Conservation (phyloP, 2,113 vertebrate species). For the Heloderma charlesbogerti region DNA sequence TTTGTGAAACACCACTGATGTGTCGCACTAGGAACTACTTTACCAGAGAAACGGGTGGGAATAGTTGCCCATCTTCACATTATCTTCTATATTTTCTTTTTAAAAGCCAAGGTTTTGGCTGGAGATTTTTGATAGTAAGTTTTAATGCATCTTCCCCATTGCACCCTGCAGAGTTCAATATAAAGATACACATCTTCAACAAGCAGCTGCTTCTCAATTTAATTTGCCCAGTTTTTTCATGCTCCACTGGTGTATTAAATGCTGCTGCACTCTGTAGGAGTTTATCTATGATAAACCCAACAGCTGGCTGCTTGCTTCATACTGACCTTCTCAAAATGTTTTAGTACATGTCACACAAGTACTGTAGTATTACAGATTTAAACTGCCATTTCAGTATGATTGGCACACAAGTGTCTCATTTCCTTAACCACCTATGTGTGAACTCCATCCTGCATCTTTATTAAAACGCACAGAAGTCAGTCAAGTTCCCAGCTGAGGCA, state of each 20-base stretch:
- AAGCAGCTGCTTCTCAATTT: slow-evolving; percentile 91
- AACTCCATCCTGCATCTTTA: slow-evolving; percentile 66
- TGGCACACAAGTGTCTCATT: slow-evolving; percentile 68
- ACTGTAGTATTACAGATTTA: slow-evolving; percentile 66
- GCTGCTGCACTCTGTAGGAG: slow-evolving; percentile 85
- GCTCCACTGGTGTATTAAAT: slow-evolving; percentile 97
- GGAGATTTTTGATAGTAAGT: slow-evolving; percentile 69
- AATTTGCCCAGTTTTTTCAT: slow-evolving; percentile 94
- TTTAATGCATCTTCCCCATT: slow-evolving; percentile 70
- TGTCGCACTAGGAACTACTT: slow-evolving; percentile 39
- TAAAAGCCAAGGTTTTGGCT: slow-evolving; percentile 62
- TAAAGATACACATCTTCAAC: slow-evolving; percentile 93
- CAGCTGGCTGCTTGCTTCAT: slow-evolving; percentile 89
- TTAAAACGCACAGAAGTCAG: slow-evolving; percentile 66
- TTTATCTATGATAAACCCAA: slow-evolving; percentile 91
- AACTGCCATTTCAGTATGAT: slow-evolving; percentile 71
- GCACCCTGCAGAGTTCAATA: slow-evolving; percentile 84
- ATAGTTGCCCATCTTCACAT: slow-evolving; percentile 50
- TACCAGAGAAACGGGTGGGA: not conserved
- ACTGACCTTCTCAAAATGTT: slow-evolving; percentile 83
- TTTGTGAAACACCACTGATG: slow-evolving; percentile 24
- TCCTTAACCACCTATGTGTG: slow-evolving; percentile 56
- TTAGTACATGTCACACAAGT: slow-evolving; percentile 71
- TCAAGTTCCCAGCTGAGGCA: slow-evolving; percentile 65
- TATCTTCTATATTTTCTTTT: slow-evolving; percentile 50